Conservation (phyloP, 92 coral and sea anemone genomes). For the Siderastrea radians region DNA sequence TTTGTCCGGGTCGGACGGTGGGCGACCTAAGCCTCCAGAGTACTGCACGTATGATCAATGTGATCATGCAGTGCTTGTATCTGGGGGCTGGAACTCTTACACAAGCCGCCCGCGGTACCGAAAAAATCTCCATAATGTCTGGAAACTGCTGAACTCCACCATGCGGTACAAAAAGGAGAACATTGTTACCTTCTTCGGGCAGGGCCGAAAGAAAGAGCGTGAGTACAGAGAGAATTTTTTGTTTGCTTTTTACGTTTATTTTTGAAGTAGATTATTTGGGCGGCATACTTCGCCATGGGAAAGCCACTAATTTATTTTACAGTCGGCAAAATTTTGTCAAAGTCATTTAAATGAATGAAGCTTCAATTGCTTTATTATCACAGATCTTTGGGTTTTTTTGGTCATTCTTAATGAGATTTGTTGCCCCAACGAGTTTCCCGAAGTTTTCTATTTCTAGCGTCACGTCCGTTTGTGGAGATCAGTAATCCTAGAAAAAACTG, state of each 20-base stretch:
- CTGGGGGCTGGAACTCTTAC: conserved; percentile 91
- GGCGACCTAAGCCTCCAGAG: conserved; percentile 9
- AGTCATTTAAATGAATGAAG: conserved; percentile 76
- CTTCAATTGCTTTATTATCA: conserved; percentile 71
- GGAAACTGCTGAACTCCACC: conserved; percentile 76
- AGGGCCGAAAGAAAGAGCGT: conserved; percentile 87
- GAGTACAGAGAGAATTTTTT: conserved; percentile 60
- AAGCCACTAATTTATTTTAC: conserved; percentile 75
- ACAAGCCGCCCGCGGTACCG: conserved; percentile 80
- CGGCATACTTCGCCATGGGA: conserved; percentile 55
- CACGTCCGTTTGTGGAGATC: not conserved
- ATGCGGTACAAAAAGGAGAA: conserved; percentile 76
- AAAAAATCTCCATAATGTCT: conserved; percentile 77
- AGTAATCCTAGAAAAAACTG: conserved; percentile 9
- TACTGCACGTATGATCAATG: conserved; percentile 77
- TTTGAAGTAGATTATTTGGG: conserved; percentile 43
- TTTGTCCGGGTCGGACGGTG: conserved; percentile 10
- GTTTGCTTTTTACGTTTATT: conserved; percentile 47
- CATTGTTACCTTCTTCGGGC: conserved; percentile 87
- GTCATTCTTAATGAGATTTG: conserved; percentile 58
- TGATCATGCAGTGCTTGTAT: conserved; percentile 87
- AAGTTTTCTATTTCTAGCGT: not conserved
- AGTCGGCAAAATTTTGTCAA: conserved; percentile 87
- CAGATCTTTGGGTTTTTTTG: conserved; percentile 56
- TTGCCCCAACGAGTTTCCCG: not conserved